phyloP scores from a whole-genome alignment of 1,140 invertebrate species.

The fruit fly (Drosophila melanogaster) region DNA sequence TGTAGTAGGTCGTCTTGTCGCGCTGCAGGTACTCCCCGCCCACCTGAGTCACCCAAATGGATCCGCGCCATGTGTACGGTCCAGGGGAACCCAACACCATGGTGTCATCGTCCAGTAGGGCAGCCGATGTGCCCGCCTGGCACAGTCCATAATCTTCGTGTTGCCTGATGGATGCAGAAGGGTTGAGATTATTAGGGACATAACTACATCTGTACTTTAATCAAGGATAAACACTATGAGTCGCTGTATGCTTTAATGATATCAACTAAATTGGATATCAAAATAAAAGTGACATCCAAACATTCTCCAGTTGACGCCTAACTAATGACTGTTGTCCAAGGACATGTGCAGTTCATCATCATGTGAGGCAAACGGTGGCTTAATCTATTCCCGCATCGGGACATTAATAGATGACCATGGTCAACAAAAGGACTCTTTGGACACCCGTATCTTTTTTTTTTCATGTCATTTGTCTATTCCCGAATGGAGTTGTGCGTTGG shows the following conservation, averaged over 20 bases:
- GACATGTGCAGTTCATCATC: neutral
- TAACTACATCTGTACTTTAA: too few species aligned
- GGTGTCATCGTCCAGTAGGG: slow-evolving; percentile 91
- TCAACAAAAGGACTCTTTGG: slow-evolving; percentile 28
- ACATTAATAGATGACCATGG: slow-evolving; percentile 56
- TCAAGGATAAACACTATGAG: too few species aligned
- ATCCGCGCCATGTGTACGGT: slow-evolving; percentile 94
- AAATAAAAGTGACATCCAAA: too few species aligned
- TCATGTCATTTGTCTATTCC: slow-evolving; percentile 29
- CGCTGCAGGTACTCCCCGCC: slow-evolving; percentile 90
- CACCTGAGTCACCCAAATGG: slow-evolving; percentile 91
- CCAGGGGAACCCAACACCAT: slow-evolving; percentile 94
- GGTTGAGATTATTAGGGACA: neutral
- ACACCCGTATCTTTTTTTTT: slow-evolving; percentile 10
- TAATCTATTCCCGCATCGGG: slow-evolving; percentile 4
- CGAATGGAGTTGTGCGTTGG: slow-evolving; percentile 13
- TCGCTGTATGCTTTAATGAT: too few species aligned
- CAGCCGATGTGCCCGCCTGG: slow-evolving; percentile 95
- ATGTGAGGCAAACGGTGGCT: neutral
- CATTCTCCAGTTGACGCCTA: neutral
- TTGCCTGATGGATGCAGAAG: slow-evolving; percentile 36
- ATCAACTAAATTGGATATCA: too few species aligned
- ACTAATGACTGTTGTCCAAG: neutral
- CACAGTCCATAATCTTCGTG: slow-evolving; percentile 96
- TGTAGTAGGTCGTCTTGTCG: slow-evolving; percentile 92